Evolutionary conservation across 2,888 invertebrate species (phyloP), one percentile per base, ranked within the genome.

Genomic region (Spialia ferax): DNA sequence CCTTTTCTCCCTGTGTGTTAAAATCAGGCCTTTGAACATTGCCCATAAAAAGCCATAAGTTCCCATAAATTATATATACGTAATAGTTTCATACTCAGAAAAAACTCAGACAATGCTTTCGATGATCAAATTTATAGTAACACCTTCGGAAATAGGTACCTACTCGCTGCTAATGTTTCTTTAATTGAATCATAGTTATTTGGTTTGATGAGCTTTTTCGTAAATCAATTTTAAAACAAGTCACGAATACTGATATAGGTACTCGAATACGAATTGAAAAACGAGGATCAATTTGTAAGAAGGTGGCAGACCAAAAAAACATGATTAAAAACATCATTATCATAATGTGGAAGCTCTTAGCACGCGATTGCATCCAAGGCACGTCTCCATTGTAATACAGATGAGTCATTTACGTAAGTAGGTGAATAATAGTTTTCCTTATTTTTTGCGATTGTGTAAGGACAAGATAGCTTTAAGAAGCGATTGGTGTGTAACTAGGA

Each of bases 241-340:
- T 48, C 48, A 20, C 48, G 48, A 48, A 48, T 20, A 20, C n/a
- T n/a, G n/a, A n/a, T n/a, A n/a, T n/a, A 20, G 20, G 48, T n/a
- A n/a, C 48, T 48, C 48, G 2, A 20, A 48, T 20, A 48, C 20
- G 22, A 48, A 11, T 48, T 48, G 13, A 48, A 22, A 20, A 20
- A 48, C 22, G 48, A 48, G 20, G 48, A 48, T 20, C 48, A 20
- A 48, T 48, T 48, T 48, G 48, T 48, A 11, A 48, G 20, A 20
- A 11, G 48, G 22, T 11, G 2, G 8, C 20, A 48, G 20, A 4
- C 20, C 48, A 20, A 48, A 48, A 35, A 48, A 48, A 48, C 38
- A 38, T 35, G 13, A 35, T 35, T 35, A 35, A 35, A 13, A 35
- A 35, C 48, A 48, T 48, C 11, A 48, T 48, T 48, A 48, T 48